phyloP scores from a whole-genome alignment of 2,888 invertebrate genomes.

The Drosophila yooni region DNA sequence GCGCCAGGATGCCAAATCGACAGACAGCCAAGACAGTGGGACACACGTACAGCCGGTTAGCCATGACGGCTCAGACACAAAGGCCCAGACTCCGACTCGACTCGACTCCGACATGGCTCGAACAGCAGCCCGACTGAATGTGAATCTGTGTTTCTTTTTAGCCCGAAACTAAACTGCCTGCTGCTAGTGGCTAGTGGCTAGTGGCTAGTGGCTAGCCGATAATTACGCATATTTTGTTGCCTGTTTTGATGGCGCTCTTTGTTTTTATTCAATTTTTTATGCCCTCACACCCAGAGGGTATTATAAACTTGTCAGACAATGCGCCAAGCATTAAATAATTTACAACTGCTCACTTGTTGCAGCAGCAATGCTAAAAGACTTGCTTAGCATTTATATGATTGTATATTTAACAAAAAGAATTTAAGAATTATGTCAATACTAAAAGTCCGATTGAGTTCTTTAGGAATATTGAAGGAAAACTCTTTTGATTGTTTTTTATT shows the following conservation, averaged over 20 bases:
- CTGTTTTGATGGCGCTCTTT: slow-evolving; percentile 75
- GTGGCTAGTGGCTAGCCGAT: slow-evolving; percentile 61
- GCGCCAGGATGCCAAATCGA: slow-evolving; percentile 65
- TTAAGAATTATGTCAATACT: neutral
- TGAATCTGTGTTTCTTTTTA: slow-evolving; percentile 18
- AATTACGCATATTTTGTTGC: slow-evolving; percentile 81
- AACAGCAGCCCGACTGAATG: slow-evolving; percentile 35
- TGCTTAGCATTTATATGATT: neutral
- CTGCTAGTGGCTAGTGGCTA: slow-evolving; percentile 23
- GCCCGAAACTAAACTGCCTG: slow-evolving; percentile 36
- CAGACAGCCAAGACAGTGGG: slow-evolving; percentile 29
- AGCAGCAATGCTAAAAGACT: no score
- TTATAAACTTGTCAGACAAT: slow-evolving; percentile 28
- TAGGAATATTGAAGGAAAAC: neutral
- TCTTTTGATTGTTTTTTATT: neutral
- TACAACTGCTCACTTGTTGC: neutral
- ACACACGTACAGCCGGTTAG: slow-evolving; percentile 19
- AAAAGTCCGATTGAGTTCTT: neutral
- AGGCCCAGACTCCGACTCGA: slow-evolving; percentile 59
- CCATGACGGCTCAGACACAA: slow-evolving; percentile 72
- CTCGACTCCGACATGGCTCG: slow-evolving; percentile 16
- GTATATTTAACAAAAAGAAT: neutral
- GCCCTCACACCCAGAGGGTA: slow-evolving; percentile 36
- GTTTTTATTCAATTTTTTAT: slow-evolving; percentile 58
- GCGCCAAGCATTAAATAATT: neutral